A percentile compares a stretch with the other conserved stretches of the same genome.
Evolutionary conservation across 2,888 invertebrate species (phyloP).

Genomic region (Chydorus sphaericus): DNA sequence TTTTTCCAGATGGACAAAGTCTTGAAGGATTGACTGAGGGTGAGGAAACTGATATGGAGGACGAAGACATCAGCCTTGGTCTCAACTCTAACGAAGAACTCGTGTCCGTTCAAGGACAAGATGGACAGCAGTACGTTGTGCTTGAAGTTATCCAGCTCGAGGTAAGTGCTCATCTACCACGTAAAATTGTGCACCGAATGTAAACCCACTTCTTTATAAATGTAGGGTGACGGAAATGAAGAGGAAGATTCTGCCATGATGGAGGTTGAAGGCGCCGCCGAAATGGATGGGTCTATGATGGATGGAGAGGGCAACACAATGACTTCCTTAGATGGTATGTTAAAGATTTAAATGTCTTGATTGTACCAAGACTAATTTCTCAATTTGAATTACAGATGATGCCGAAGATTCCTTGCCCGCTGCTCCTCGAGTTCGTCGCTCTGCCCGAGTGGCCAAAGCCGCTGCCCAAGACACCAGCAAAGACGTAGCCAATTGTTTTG

Average conservation of each 20-base stretch:
- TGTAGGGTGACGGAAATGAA: slow-evolving; percentile 26
- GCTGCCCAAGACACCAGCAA: slow-evolving; percentile 35
- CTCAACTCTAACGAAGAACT: slow-evolving; percentile 30
- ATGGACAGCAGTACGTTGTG: slow-evolving; percentile 77
- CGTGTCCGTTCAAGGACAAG: slow-evolving; percentile 50
- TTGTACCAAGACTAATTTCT: not conserved
- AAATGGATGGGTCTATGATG: slow-evolving; percentile 18
- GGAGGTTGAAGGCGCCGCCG: slow-evolving; percentile 28
- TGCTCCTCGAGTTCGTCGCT: slow-evolving; percentile 10
- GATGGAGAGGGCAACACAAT: slow-evolving; percentile 6
- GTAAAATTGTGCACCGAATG: not conserved
- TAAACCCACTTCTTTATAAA: slow-evolving; percentile 18
- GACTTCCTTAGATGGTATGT: slow-evolving; percentile 5
- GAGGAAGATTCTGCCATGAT: slow-evolving; percentile 35
- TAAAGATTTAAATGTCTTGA: not conserved
- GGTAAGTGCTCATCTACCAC: slow-evolving; percentile 17
- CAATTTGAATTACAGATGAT: not conserved
- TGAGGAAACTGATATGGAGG: slow-evolving; percentile 26
- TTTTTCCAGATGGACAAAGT: slow-evolving; percentile 25
- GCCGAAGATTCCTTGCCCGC: slow-evolving; percentile 1
- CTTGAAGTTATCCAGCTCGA: slow-evolving; percentile 69
- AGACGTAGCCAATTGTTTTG: slow-evolving; percentile 67
- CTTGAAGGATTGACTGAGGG: slow-evolving; percentile 34
- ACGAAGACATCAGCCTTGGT: slow-evolving; percentile 24
- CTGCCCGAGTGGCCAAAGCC: slow-evolving; percentile 1